Base-by-base conservation (phyloP, 2,113 vertebrate genomes). In the Takifugu bimaculatus region DNA sequence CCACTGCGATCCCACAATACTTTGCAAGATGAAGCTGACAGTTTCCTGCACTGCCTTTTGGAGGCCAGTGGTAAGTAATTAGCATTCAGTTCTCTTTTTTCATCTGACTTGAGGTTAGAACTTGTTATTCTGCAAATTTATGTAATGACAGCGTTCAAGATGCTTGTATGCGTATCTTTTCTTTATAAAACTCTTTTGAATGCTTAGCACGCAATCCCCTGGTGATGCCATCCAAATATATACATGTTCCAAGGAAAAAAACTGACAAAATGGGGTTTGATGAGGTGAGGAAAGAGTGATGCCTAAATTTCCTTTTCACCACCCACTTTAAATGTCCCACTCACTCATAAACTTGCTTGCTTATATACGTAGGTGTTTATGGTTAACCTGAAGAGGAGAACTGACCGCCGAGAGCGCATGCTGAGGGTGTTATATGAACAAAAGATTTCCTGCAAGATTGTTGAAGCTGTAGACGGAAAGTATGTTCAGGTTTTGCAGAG, bases 221-320 rank as follows among this genome's bases (percentile, higher is more conserved):
- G 0, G 71, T 88, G 25, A 86, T 91, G 78, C 90, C 88, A 6
- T 95, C 95, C n/a, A 77, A 54, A 13, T 89, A 91, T 63, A 53
- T 95, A 26, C 87, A 62, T 0, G 72, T 85, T 45, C 87, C 90
- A 26, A 68, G 63, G 42, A 93, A 91, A 75, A 63, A 68, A 3
- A 84, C 90, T 0, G 94, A 96, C 83, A 96, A 95, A 89, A 83
- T 97, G 91, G 92, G 92, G 54, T 94, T 96, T 26, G 93, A 95
- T 5, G 95, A 96, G 93, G 95, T 95, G 77, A 74, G 88, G 73
- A 65, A 57, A 0, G 32, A 69, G 79, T 70, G 68, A 81, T 85
- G 78, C 81, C 83, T 69, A 87, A 85, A 87, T 87, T 74, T 60
- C 44, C 5, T 0, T 50, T 60, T 64, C 1, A 59, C 67, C 26